Evolutionary conservation across 1,140 invertebrate genomes (phyloP), one percentile per base, ranked within the genome.

Genomic region (Argopecten irradians): DNA sequence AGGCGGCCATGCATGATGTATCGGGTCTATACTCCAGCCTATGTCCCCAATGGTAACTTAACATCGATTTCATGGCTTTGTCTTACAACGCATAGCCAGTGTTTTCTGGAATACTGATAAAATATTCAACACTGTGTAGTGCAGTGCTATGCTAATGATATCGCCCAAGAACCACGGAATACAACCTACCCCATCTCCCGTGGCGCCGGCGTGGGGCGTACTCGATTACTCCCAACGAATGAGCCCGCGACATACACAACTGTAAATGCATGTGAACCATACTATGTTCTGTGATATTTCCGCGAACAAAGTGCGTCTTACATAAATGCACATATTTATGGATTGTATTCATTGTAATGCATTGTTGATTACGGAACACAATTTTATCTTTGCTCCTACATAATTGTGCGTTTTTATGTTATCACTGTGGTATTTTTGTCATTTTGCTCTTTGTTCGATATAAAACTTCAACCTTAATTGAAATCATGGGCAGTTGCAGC

Each of bases 71-170:
- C 55, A 28, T 71, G 55, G 55, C 55, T 71, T 71, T 71, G 55
- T 71, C 55, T 71, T 71, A 71, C n/a, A 71, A 5, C 55, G 55
- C 22, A 28, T 71, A 71, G 55, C n/a, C 55, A 71, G n/a, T 71
- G 55, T 71, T 71, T 71, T 71, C 55, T 28, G n/a, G 55, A 71
- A 71, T 71, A 71, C 55, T 71, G 55, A 71, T 71, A 71, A 71
- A 71, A 71, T 71, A 71, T 71, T 71, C 55, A 71, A 71, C 55
- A 71, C 55, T 71, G n/a, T 28, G n/a, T 71, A 71, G 55, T 71
- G 55, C 55, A 71, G 55, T 71, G 55, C 55, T 71, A 71, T 71
- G 55, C 55, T 71, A 71, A 71, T 71, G n/a, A 71, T 71, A 71
- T n/a, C 22, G 55, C 11, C 2, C 22, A 71, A n/a, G 55, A 71